These are phyloP conservation scores for Eretmochelys imbricata DNA, from an alignment of 2,113 vertebrate species.

Conservation along the genomic window DNA sequence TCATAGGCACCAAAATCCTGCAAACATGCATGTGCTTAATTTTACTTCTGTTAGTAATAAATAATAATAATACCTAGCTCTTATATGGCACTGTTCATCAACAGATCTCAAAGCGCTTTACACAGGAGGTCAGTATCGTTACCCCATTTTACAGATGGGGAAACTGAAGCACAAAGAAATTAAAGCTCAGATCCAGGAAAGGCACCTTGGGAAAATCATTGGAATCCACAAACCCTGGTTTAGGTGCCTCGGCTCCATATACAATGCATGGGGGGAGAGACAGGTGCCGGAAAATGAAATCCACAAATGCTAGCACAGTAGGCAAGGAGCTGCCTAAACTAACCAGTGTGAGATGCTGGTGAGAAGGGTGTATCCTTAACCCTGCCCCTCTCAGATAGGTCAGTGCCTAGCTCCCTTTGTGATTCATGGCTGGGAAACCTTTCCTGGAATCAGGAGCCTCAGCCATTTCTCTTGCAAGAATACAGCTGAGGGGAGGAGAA, in stretches of 20 bases:
- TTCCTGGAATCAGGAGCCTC: background rate
- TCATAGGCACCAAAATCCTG: conserved; percentile 31
- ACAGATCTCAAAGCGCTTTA: background rate
- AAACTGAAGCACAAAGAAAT: background rate
- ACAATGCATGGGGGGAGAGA: background rate
- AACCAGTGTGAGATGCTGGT: background rate
- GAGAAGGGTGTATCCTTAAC: background rate
- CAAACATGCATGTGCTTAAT: background rate
- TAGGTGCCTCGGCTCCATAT: too few relatives aligned
- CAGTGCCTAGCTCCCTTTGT: background rate
- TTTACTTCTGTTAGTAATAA: background rate
- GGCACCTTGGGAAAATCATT: background rate
- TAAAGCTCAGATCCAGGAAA: background rate
- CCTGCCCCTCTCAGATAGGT: background rate
- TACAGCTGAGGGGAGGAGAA: background rate
- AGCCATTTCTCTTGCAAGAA: background rate
- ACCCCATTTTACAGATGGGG: background rate
- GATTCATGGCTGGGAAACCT: background rate
- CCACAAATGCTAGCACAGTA: background rate
- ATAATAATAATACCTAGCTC: background rate
- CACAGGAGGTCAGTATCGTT: background rate
- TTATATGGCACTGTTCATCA: background rate
- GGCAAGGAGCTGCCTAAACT: background rate
- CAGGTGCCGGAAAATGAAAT: background rate
- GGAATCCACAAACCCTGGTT: too few relatives aligned